These are phyloP conservation scores for Drosophila lacertosa DNA, from an alignment of 1,140 invertebrate species.

Conservation along the genomic window DNA sequence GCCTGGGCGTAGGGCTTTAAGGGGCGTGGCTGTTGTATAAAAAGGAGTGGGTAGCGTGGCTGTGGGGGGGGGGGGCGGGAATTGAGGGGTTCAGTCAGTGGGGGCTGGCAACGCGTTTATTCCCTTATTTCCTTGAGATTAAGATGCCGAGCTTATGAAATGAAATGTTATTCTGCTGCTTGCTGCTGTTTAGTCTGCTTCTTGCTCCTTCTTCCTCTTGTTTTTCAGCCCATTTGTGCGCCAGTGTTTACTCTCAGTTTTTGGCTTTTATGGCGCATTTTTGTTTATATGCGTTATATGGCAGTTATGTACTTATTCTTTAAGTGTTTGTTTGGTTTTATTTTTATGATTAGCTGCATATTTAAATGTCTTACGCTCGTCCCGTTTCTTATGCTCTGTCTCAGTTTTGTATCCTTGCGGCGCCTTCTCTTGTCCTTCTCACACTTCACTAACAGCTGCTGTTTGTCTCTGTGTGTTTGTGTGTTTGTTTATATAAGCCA, in stretches of 20 bases:
- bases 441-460: not conserved
- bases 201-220: not conserved
- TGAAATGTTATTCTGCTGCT: constrained; percentile 47
- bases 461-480: constrained; percentile 7
- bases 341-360: constrained; percentile 67
- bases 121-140: constrained; percentile 65
- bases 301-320: constrained; percentile 54
- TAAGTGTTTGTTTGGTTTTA: constrained; percentile 56
- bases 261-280: constrained; percentile 52
- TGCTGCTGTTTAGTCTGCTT: not conserved
- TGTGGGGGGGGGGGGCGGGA: not conserved
- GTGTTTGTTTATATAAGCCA: constrained; percentile 28
- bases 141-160: constrained; percentile 74
- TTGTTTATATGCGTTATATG: constrained; percentile 52
- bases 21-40: not conserved
- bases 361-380: constrained; percentile 44
- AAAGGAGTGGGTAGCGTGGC: too few relatives aligned
- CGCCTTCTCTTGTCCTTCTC: not conserved
- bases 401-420: not conserved
- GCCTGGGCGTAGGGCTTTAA: constrained; percentile 6
- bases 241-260: constrained; percentile 29
- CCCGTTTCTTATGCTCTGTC: not conserved
- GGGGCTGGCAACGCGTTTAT: constrained; percentile 66
- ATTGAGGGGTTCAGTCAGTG: not conserved
- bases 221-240: constrained; percentile 22